A percentile compares a stretch with the other conserved stretches of the same genome.
Evolutionary conservation across 2,113 vertebrate species (phyloP).

Genomic region (Rhinolophus ferrumequinum): DNA sequence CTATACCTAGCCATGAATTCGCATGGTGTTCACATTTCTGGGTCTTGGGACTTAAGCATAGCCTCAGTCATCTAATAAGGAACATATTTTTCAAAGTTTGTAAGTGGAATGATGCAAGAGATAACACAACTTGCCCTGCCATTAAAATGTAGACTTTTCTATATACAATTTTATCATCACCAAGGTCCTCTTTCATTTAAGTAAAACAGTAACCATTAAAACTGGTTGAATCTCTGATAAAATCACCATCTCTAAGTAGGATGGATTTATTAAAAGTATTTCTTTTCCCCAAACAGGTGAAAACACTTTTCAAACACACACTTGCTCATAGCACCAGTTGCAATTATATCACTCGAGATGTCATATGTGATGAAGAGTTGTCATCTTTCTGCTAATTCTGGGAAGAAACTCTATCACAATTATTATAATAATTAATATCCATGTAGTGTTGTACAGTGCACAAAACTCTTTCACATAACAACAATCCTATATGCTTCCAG

Average conservation of each 20-base stretch:
- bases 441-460: background rate
- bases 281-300: background rate
- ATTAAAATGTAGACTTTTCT: constrained; percentile 40
- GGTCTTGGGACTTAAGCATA: background rate
- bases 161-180: background rate
- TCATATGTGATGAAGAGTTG: background rate
- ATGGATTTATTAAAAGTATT: background rate
- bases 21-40: background rate
- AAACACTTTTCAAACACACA: background rate
- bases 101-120: background rate
- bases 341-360: background rate
- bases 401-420: background rate
- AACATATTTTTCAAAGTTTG: background rate
- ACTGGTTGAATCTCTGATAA: background rate
- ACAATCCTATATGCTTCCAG: background rate
- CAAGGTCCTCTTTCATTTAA: constrained; percentile 7
- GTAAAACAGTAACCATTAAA: background rate
- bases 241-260: constrained; percentile 15
- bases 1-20: background rate
- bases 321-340: background rate
- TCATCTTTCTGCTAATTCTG: constrained; percentile 1
- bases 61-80: background rate
- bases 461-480: background rate
- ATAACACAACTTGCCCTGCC: background rate
- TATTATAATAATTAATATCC: background rate